phyloP scores from a whole-genome alignment of 2,888 invertebrate species.

The Brachypalpus laphriformis region DNA sequence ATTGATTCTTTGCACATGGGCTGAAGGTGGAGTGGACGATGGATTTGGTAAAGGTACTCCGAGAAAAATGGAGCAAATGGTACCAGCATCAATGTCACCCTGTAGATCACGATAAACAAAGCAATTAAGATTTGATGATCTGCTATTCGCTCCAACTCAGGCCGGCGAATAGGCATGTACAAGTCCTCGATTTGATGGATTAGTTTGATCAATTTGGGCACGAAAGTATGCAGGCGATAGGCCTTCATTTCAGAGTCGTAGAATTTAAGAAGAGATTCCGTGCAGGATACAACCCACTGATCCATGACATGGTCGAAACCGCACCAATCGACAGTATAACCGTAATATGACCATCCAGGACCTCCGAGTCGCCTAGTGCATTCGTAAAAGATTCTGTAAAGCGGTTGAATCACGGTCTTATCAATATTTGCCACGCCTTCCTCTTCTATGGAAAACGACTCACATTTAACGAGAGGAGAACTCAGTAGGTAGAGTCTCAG shows the following conservation, averaged over 20 bases:
- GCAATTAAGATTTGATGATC: not conserved
- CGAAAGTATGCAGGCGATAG: slow-evolving; percentile 95
- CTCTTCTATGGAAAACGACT: slow-evolving; percentile 95
- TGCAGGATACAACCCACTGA: slow-evolving; percentile 96
- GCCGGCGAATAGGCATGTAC: slow-evolving; percentile 97
- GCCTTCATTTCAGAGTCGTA: slow-evolving; percentile 94
- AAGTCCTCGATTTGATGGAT: slow-evolving; percentile 98
- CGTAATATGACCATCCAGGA: slow-evolving; percentile 83
- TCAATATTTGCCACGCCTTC: slow-evolving; percentile 95
- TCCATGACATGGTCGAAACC: slow-evolving; percentile 88
- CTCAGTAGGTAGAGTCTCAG: slow-evolving; percentile 95
- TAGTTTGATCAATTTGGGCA: slow-evolving; percentile 93
- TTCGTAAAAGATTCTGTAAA: slow-evolving; percentile 88
- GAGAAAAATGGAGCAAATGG: slow-evolving; percentile 97
- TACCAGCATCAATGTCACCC: slow-evolving; percentile 88
- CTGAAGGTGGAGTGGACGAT: not conserved
- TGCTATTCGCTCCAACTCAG: slow-evolving; percentile 85
- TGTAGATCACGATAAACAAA: slow-evolving; percentile 55
- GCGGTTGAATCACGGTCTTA: slow-evolving; percentile 96
- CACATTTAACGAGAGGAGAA: slow-evolving; percentile 96
- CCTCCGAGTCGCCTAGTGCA: slow-evolving; percentile 18
- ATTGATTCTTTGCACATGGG: slow-evolving; percentile 87
- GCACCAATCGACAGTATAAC: not conserved
- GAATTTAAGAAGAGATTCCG: slow-evolving; percentile 93
- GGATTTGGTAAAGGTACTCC: slow-evolving; percentile 92